Conservation (phyloP, 1,140 invertebrate species). For the Drosophila eugracilis region DNA sequence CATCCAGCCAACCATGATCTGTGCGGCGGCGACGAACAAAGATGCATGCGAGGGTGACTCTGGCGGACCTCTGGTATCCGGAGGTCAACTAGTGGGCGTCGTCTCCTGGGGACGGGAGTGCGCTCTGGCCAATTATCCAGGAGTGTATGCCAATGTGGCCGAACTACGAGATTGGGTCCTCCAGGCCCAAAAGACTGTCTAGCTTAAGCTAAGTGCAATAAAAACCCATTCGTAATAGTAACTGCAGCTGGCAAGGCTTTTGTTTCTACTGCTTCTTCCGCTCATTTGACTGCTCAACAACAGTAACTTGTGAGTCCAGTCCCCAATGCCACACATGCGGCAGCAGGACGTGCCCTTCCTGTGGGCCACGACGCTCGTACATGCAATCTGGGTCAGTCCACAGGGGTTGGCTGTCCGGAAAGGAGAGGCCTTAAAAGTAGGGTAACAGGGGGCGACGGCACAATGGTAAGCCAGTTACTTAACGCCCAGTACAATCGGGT, state of each 20-base stretch:
- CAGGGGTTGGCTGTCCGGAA: conserved; percentile 15
- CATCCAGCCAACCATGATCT: conserved; percentile 63
- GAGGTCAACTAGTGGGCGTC: conserved; percentile 59
- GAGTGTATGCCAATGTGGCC: conserved; percentile 56
- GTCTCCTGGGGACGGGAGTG: conserved; percentile 64
- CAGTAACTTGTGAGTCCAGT: conserved; percentile 36
- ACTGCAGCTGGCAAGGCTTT: conserved; percentile 29
- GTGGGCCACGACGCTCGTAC: conserved; percentile 36
- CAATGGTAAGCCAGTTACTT: conserved; percentile 24
- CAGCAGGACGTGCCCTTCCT: conserved; percentile 47
- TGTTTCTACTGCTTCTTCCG: conserved; percentile 27
- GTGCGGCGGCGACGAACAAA: conserved; percentile 54
- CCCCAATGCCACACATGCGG: conserved; percentile 39
- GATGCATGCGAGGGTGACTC: conserved; percentile 78
- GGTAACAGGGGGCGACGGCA: conserved; percentile 4
- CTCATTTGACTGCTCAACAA: conserved; percentile 44
- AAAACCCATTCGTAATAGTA: conserved; percentile 20
- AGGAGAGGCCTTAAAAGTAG: conserved; percentile 15
- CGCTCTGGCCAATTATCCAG: conserved; percentile 48
- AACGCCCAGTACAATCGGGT: conserved; percentile 20
- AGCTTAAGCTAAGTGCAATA: conserved; percentile 36
- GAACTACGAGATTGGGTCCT: conserved; percentile 46
- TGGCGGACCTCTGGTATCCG: conserved; percentile 70
- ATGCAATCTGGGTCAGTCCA: conserved; percentile 46
- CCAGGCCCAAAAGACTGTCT: conserved; percentile 33